Evolutionary conservation across 1,140 invertebrate genomes (phyloP).

Genomic region (Philopotamus ludificatus): DNA sequence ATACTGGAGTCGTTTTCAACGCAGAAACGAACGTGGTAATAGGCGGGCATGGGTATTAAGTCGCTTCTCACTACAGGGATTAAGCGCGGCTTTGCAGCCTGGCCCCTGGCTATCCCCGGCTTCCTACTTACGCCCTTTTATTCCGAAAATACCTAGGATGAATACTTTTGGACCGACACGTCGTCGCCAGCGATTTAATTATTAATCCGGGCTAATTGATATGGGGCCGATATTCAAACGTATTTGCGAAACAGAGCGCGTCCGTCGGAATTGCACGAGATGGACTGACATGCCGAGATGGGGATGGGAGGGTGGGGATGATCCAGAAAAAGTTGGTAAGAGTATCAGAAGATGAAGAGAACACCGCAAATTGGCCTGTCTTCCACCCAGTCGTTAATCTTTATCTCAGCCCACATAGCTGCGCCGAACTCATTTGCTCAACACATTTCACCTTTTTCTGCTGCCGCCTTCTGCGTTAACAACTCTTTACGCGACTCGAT

Average conservation of each 20-base stretch:
- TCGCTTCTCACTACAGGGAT: conserved; percentile 8
- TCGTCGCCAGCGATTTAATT: too few species aligned
- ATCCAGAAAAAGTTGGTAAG: background rate
- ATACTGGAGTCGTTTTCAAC: too few species aligned
- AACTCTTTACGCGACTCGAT: background rate
- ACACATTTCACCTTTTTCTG: background rate
- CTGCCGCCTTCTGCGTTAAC: background rate
- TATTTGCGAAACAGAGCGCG: background rate
- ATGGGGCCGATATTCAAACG: background rate
- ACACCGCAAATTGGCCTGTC: conserved; percentile 31
- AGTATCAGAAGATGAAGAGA: conserved; percentile 9
- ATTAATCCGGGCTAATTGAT: conserved; percentile 9
- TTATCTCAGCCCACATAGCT: conserved; percentile 19
- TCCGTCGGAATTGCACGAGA: background rate
- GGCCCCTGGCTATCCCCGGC: conserved; percentile 15
- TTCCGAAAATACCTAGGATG: too few species aligned
- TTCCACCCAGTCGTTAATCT: conserved; percentile 20
- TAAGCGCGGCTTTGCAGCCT: conserved; percentile 18
- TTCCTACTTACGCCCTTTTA: conserved; percentile 13
- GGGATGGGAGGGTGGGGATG: background rate
- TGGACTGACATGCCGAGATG: background rate
- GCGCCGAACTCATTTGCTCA: conserved; percentile 17
- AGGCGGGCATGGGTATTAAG: conserved; percentile 13
- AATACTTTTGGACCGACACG: too few species aligned
- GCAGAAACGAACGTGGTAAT: too few species aligned